Evolutionary conservation across 2,888 invertebrate genomes (phyloP).

Genomic region (Diogma glabrata): DNA sequence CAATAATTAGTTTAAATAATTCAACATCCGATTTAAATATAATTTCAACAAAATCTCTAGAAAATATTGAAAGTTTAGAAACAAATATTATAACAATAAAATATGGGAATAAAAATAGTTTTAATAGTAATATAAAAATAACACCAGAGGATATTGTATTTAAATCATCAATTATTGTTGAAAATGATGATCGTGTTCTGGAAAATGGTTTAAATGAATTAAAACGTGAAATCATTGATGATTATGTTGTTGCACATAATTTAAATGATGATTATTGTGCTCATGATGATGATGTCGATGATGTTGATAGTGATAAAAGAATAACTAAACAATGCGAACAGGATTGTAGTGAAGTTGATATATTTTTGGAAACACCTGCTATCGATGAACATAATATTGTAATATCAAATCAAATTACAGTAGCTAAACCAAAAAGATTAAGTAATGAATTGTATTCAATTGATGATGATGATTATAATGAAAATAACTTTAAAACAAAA

Average conservation of each 20-base stretch:
- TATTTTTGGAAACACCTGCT: conserved; percentile 34
- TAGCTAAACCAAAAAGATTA: conserved; percentile 32
- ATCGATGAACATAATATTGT: conserved; percentile 29
- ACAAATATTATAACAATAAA: too few relatives aligned
- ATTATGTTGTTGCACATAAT: background rate
- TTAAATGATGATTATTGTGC: background rate
- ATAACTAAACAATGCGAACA: background rate
- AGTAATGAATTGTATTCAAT: conserved; percentile 33
- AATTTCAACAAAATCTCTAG: background rate
- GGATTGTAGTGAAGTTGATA: conserved; percentile 25
- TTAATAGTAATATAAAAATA: background rate
- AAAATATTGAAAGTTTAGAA: too few relatives aligned
- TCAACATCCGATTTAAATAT: conserved; percentile 10
- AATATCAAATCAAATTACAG: conserved; percentile 12
- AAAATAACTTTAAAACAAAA: too few relatives aligned
- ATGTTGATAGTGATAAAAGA: background rate
- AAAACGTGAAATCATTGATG: too few relatives aligned
- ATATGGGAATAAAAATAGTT: too few relatives aligned
- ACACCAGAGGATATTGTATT: background rate
- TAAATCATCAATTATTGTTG: background rate
- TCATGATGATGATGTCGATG: background rate
- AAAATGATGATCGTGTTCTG: background rate
- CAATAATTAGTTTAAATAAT: conserved; percentile 9
- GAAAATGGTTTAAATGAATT: too few relatives aligned
- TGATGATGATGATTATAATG: too few relatives aligned